Base-by-base conservation (phyloP, 2,113 vertebrate genomes). In the Anhinga rufa region DNA sequence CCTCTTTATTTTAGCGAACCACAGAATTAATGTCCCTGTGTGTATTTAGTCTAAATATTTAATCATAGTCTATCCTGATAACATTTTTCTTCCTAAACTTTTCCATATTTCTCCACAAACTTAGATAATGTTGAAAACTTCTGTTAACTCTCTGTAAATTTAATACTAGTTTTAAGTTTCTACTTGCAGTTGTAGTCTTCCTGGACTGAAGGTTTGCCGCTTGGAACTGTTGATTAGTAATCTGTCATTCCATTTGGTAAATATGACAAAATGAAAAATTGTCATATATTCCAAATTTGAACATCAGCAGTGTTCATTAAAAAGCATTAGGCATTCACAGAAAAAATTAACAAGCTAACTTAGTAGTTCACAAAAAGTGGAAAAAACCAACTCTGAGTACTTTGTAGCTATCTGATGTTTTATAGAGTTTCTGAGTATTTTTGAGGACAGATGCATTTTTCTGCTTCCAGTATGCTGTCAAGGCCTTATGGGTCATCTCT, bases 41-140 rank as follows among this genome's bases (percentile, higher is more conserved):
- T 86, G 36, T 86, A 69, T 88, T 95, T 96, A 90, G 46, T 10
- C 51, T 95, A 94, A 97, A 91, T 95, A 96, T 79, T 97, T 87
- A 96, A 96, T 93, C n/a, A 88, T 38, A 82, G 42, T 70, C 49
- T 91, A 76, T 71, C 21, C 36, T 86, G 54, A 38, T 87, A 92
- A 91, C 24, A 85, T 71, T 94, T 91, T 17, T 44, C 22, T 49
- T 82, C 18, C 18, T 85, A 55, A 58, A 82, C 15, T 82, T 97
- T 92, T 84, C 52, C 26, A n/a, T 89, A 72, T 80, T 7, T 90
- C 44, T 52, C 28, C 65, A 60, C 7, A 95, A 82, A 74, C 12
- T 88, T 90, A 54, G 25, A 40, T 68, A 90, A 92, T 96, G 97
- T 92, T 90, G n/a, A 93, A 96, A 86, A 95, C 14, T 85, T 88